Base-by-base conservation (phyloP, 2,113 vertebrate genomes). In the Acanthochromis polyacanthus region DNA sequence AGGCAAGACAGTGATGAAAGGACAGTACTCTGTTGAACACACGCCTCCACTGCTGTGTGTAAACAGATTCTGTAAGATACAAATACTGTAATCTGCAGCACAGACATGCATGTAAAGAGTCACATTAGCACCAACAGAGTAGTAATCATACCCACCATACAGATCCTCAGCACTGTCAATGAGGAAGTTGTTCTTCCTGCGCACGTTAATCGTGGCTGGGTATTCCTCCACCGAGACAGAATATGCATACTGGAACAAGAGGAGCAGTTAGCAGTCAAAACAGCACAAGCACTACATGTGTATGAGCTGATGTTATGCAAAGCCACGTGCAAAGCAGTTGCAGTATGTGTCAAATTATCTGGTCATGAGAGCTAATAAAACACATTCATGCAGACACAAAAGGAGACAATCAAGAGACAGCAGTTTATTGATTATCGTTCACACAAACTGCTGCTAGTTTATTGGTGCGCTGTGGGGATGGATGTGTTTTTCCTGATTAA, bases 151-250 rank as follows among this genome's bases (percentile, higher is more conserved):
- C 93, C 46, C 91, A 99, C 97, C 96, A 0, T 97, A 94, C 43
- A 99, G 95, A 58, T 97, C 95, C 1, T 95, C 95, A 8, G 95
- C 84, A 17, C 96, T 97, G 95, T 99, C 98, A 67, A 99, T 95
- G 19, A 95, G 95, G 71, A 97, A 95, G 70, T 80, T 92, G 79
- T 89, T 94, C 0, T 92, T 95, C 60, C 96, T 93, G 65, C 96
- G 96, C 71, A 99, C 92, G 28, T 95, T 97, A 61, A 98, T 93
- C 50, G 91, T 86, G 22, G 96, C 96, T 0, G 57, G 94, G 77
- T 98, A 97, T 81, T 98, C 96, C 0, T 97, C 96, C 89, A 95
- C 92, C 11, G 75, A 55, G 0, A 92, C 92, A 7, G 93, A 91
- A 51, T 99, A 99, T 68, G 94, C 94, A 78, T 97, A 96, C 98